Percentiles rank a stretch among this genome's conserved stretches.
Conservation (phyloP, 2,797 vertebrate species). For the Manis crassicaudata region DNA sequence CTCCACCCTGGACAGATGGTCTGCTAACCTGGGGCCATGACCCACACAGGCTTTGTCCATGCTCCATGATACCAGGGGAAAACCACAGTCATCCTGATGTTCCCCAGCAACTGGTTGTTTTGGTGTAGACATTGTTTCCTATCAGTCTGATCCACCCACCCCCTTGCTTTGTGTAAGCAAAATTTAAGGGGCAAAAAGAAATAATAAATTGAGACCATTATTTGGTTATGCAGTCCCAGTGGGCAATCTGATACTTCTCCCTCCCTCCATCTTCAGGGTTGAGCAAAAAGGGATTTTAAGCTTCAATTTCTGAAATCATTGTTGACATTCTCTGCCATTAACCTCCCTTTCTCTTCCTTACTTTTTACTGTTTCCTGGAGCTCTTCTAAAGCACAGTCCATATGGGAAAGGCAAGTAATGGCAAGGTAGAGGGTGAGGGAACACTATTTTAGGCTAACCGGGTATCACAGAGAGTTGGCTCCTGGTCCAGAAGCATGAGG, state of each 20-base stretch:
- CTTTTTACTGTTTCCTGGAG: constrained; percentile 11
- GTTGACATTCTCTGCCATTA: not conserved
- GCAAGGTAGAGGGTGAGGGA: not conserved
- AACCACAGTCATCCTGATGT: not conserved
- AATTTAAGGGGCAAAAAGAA: not conserved
- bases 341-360: not conserved
- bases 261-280: not conserved
- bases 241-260: not conserved
- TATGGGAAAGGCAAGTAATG: not conserved
- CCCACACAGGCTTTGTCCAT: not conserved
- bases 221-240: not conserved
- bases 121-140: not conserved
- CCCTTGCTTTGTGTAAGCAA: not conserved
- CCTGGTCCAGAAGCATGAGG: not conserved
- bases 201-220: not conserved
- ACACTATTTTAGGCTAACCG: not conserved
- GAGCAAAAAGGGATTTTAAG: not conserved
- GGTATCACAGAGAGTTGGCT: not conserved
- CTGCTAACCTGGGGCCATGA: not conserved
- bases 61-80: not conserved
- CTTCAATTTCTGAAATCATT: not conserved
- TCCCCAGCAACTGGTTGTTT: not conserved
- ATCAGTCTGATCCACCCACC: not conserved
- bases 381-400: not conserved
- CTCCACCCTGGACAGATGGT: not conserved